phyloP scores from a whole-genome alignment of 1,140 invertebrate species.

The Thaumetopoea pityocampa region DNA sequence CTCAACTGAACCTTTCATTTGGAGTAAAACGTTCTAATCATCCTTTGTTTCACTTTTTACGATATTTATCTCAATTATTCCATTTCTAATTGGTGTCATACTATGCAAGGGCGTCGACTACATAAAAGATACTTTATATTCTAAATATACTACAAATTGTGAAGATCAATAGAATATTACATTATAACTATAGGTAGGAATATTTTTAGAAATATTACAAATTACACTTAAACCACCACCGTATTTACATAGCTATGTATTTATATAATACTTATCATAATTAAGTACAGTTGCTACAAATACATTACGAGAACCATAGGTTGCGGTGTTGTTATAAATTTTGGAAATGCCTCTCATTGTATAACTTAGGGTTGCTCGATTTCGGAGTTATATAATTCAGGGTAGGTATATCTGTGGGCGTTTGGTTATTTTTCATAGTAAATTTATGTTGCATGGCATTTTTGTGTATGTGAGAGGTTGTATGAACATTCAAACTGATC shows the following conservation, averaged over 20 bases:
- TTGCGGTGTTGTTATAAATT: constrained; percentile 64
- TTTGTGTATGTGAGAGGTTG: constrained; percentile 55
- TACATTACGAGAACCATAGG: constrained; percentile 9
- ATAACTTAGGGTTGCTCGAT: constrained; percentile 37
- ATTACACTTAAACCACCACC: constrained; percentile 39
- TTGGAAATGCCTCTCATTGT: constrained; percentile 63
- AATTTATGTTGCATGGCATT: constrained; percentile 35
- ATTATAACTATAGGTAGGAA: constrained; percentile 4
- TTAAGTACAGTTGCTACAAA: constrained; percentile 44
- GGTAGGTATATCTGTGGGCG: constrained; percentile 52
- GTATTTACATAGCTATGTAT: constrained; percentile 45
- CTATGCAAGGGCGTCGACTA: no score
- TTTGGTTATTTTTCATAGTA: constrained; percentile 38
- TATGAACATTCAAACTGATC: constrained; percentile 64
- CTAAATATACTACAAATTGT: constrained; percentile 10
- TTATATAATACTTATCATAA: constrained; percentile 27
- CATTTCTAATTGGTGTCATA: no score
- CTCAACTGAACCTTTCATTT: no score
- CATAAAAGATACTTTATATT: no score
- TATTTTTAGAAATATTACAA: constrained; percentile 18
- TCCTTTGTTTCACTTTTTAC: no score
- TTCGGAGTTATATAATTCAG: constrained; percentile 67
- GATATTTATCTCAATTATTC: no score
- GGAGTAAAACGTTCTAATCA: no score
- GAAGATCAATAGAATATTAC: constrained; percentile 17